Conservation (phyloP, 2,797 vertebrate species). For the Cryptoblepharus egeriae region DNA sequence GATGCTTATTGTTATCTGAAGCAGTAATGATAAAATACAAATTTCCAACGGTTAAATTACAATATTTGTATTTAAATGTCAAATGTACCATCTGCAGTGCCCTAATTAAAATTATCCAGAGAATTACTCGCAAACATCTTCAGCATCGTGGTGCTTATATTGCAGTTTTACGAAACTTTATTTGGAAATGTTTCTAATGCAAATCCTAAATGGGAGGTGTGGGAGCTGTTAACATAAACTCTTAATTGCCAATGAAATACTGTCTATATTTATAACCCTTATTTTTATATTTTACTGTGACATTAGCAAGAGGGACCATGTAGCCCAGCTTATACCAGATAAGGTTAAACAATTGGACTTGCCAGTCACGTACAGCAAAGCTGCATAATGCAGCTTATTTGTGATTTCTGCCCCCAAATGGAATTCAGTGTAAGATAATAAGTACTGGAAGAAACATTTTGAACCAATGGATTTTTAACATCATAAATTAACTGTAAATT, state of each 20-base stretch:
- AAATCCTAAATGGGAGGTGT: not conserved
- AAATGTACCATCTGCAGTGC: slow-evolving; percentile 33
- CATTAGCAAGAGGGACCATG: not conserved
- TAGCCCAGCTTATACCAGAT: not conserved
- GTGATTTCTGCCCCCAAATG: not conserved
- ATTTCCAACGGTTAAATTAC: slow-evolving; percentile 22
- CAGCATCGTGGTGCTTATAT: not conserved
- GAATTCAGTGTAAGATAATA: not conserved
- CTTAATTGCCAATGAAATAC: not conserved
- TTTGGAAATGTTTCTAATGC: slow-evolving; percentile 37
- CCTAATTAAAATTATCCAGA: slow-evolving; percentile 34
- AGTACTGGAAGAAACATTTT: not conserved
- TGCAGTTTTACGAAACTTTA: not conserved
- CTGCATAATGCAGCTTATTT: not conserved
- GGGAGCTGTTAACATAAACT: slow-evolving; percentile 4
- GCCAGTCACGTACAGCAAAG: not conserved
- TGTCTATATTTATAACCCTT: slow-evolving; percentile 7
- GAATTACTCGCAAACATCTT: slow-evolving; percentile 23
- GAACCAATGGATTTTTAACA: not conserved
- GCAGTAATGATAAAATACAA: not conserved
- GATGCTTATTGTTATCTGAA: slow-evolving; percentile 12
- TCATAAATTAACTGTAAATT: not conserved
- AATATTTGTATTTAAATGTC: slow-evolving; percentile 27
- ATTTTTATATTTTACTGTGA: slow-evolving; percentile 15
- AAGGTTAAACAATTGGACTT: not conserved